phyloP scores from a whole-genome alignment of 2,888 invertebrate species.

The Frankliniella intonsa region DNA sequence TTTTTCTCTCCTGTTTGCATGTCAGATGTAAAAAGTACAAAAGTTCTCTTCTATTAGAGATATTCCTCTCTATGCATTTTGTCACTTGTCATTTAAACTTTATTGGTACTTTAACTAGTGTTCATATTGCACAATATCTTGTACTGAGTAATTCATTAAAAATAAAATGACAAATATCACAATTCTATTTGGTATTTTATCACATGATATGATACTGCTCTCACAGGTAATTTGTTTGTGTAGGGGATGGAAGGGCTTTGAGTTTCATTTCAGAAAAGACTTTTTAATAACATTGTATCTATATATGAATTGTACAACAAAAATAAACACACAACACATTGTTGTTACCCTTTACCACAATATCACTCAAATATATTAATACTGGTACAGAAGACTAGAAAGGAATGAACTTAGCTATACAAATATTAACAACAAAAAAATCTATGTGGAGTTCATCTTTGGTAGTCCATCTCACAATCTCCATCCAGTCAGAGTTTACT shows the following conservation, averaged over 20 bases:
- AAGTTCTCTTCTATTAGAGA: background rate
- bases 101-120: constrained; percentile 92
- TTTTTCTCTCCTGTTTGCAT: background rate
- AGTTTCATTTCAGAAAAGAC: constrained; percentile 65
- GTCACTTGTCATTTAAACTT: constrained; percentile 46
- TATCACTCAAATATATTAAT: constrained; percentile 21
- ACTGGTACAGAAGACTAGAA: constrained; percentile 20
- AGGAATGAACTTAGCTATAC: background rate
- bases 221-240: background rate
- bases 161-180: background rate
- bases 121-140: constrained; percentile 69
- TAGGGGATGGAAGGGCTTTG: constrained; percentile 66
- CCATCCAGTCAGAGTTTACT: too few species aligned
- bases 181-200: background rate
- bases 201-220: background rate
- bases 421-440: too few species aligned
- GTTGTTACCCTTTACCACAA: constrained; percentile 25
- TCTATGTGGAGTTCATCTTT: too few species aligned
- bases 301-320: constrained; percentile 27
- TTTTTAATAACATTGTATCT: constrained; percentile 25
- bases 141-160: constrained; percentile 60
- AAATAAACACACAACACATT: constrained; percentile 19
- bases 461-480: too few species aligned
- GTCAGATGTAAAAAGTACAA: background rate
- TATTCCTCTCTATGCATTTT: background rate